A percentile compares a stretch with the other conserved stretches of the same genome.
Conservation (phyloP, 2,888 invertebrate genomes). For the Mythimna pallens region DNA sequence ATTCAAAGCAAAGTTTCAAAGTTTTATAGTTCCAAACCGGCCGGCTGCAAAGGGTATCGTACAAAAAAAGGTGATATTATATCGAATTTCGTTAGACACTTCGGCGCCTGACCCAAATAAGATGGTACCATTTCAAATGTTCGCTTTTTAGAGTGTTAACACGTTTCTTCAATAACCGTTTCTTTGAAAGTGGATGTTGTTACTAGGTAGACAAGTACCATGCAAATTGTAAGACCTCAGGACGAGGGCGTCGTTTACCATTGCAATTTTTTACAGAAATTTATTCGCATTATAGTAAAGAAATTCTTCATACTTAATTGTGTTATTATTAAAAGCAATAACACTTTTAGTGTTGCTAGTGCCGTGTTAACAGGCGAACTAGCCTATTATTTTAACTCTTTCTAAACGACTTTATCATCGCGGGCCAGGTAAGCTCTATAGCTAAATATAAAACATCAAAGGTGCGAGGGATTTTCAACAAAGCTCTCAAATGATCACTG, state of each 20-base stretch:
- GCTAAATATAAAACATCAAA: conserved; percentile 83
- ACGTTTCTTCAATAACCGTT: conserved; percentile 7
- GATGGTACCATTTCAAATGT: conserved; percentile 54
- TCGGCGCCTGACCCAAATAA: conserved; percentile 75
- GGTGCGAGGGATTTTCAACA: conserved; percentile 76
- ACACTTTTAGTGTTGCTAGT: conserved; percentile 48
- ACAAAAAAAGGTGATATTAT: conserved; percentile 56
- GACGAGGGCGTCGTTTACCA: background rate
- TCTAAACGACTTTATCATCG: conserved; percentile 76
- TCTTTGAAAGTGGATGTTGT: background rate
- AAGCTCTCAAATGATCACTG: conserved; percentile 81
- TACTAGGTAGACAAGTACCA: background rate
- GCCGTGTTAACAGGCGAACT: conserved; percentile 54
- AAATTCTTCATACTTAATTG: background rate
- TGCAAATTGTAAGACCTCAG: background rate
- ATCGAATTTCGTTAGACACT: conserved; percentile 74
- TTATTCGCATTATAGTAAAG: background rate
- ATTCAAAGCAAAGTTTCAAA: conserved; percentile 15
- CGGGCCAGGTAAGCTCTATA: conserved; percentile 74
- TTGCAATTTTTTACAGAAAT: background rate
- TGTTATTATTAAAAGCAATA: conserved; percentile 45
- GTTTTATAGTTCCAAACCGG: conserved; percentile 43
- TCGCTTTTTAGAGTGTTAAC: conserved; percentile 17
- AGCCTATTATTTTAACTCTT: conserved; percentile 72
- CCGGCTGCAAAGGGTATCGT: conserved; percentile 58